Conservation (phyloP, 1,140 invertebrate species). For the Tribolium madens region DNA sequence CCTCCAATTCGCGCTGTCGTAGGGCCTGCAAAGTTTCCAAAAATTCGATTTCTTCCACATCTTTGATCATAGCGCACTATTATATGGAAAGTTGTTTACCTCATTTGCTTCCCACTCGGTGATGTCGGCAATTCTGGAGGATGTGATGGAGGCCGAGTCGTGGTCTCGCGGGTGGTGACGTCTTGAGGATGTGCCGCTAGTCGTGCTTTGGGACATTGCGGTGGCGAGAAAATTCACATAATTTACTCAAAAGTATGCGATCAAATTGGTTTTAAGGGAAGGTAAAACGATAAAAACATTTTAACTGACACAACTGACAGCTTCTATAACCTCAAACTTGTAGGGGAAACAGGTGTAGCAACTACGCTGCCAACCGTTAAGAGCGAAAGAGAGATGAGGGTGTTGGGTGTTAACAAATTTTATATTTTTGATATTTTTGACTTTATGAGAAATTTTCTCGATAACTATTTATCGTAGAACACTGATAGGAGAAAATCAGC, state of each 20-base stretch:
- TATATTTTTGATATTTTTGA: too few relatives aligned
- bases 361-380: too few relatives aligned
- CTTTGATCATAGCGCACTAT: too few relatives aligned
- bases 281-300: not conserved
- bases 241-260: not conserved
- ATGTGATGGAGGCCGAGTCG: constrained; percentile 67
- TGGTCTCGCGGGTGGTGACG: constrained; percentile 68
- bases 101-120: constrained; percentile 80
- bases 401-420: too few relatives aligned
- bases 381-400: too few relatives aligned
- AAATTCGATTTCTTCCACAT: constrained; percentile 8
- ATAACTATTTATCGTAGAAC: too few relatives aligned
- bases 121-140: constrained; percentile 70
- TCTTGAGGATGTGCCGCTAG: constrained; percentile 70
- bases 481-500: too few relatives aligned
- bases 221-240: not conserved
- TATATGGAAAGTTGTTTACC: constrained; percentile 63
- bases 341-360: too few relatives aligned
- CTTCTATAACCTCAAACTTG: too few relatives aligned
- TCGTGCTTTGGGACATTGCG: constrained; percentile 70
- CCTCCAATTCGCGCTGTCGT: constrained; percentile 86
- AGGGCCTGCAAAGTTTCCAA: constrained; percentile 68
- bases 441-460: too few relatives aligned
- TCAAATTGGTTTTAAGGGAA: too few relatives aligned
- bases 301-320: not conserved